A percentile compares a stretch with the other conserved stretches of the same genome.
Evolutionary conservation across 2,797 vertebrate species (phyloP).

Genomic region (Hypotaenidia philippensis): DNA sequence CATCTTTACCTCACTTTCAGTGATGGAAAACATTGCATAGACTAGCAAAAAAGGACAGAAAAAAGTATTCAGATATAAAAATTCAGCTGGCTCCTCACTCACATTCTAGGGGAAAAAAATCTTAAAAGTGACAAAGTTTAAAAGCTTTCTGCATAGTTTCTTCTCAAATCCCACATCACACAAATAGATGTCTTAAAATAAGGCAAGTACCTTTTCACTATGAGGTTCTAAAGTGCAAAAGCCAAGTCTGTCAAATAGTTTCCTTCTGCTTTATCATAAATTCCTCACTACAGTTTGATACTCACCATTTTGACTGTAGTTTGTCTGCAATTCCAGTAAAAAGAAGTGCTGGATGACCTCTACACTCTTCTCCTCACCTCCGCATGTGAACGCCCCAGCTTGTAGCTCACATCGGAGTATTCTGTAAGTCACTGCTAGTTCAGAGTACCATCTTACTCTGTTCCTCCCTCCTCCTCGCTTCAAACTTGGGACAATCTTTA

Average conservation of each 20-base stretch:
- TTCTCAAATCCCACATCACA: neutral
- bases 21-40: neutral
- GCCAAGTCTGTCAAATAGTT: neutral
- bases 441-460: neutral
- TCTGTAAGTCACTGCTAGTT: neutral
- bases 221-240: rapidly evolving
- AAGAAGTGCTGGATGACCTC: neutral
- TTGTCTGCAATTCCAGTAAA: neutral
- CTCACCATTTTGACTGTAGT: neutral
- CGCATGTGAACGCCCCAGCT: rapidly evolving
- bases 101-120: neutral
- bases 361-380: neutral
- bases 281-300: neutral
- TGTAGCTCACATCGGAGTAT: neutral
- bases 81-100: neutral
- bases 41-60: neutral
- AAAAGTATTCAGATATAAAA: neutral
- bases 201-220: neutral
- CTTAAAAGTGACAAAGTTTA: neutral
- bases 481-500: neutral
- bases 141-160: neutral
- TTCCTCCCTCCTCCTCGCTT: neutral
- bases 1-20: neutral
- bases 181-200: neutral
- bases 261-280: neutral